Conservation (phyloP, 2,797 vertebrate species). For the Melopsittacus undulatus region DNA sequence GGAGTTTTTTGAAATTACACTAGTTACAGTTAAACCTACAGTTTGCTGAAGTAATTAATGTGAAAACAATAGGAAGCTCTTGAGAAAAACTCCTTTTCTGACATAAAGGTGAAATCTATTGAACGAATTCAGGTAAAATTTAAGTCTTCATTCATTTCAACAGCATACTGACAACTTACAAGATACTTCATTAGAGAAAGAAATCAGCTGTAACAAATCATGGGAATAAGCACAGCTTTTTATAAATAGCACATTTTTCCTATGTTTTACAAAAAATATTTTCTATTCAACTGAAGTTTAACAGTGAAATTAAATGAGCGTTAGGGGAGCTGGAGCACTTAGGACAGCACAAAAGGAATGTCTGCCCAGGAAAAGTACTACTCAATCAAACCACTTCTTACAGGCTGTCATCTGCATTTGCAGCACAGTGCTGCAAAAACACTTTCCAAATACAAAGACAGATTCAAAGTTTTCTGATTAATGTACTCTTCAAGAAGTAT, state of each 20-base stretch:
- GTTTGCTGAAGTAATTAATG: not conserved
- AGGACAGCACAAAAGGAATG: not conserved
- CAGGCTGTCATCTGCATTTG: not conserved
- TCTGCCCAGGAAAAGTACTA: not conserved
- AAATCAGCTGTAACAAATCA: not conserved
- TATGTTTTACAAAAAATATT: not conserved
- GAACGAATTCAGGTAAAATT: not conserved
- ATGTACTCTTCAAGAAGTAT: not conserved
- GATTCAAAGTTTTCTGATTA: not conserved
- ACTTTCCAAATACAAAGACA: not conserved
- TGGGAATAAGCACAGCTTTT: not conserved
- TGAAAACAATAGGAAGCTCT: not conserved
- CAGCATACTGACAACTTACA: not conserved
- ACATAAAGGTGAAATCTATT: not conserved
- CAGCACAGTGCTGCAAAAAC: not conserved
- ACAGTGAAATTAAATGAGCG: not conserved
- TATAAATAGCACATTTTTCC: not conserved
- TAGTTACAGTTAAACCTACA: not conserved
- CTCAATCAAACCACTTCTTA: not conserved
- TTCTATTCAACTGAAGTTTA: not conserved
- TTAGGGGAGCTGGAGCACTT: not conserved
- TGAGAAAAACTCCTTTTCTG: not conserved
- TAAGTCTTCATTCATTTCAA: not conserved
- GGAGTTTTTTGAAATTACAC: not conserved
- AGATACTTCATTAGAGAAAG: not conserved